phyloP scores from a whole-genome alignment of 2,888 invertebrate genomes.

The Leptinotarsa juncta region DNA sequence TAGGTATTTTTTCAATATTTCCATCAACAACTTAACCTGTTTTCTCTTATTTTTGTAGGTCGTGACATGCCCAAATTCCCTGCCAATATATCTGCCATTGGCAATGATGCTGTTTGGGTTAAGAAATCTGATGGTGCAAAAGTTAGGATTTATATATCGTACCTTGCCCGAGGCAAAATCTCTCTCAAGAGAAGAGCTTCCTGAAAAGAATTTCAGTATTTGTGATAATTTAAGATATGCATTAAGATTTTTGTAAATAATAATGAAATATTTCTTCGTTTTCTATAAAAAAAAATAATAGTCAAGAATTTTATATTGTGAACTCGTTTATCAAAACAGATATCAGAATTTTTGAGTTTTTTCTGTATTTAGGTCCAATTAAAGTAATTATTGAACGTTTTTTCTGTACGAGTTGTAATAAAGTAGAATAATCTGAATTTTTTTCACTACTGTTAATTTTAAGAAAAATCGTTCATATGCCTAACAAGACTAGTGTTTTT shows the following conservation, averaged over 20 bases:
- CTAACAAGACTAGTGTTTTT: too few species aligned
- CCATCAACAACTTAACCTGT: neutral
- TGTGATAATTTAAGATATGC: neutral
- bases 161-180: constrained; percentile 88
- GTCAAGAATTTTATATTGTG: too few species aligned
- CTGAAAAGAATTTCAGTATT: constrained; percentile 55
- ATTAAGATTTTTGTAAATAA: constrained; percentile 17
- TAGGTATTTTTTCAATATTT: constrained; percentile 15
- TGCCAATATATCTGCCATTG: constrained; percentile 91
- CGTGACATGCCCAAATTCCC: constrained; percentile 86
- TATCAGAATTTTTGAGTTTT: too few species aligned
- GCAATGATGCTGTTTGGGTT: constrained; percentile 93
- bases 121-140: constrained; percentile 87
- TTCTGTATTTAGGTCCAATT: too few species aligned
- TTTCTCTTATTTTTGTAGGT: constrained; percentile 70
- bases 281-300: too few species aligned
- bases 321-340: too few species aligned
- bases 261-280: neutral
- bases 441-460: too few species aligned
- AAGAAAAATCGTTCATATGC: too few species aligned
- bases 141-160: constrained; percentile 85
- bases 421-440: too few species aligned
- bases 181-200: constrained; percentile 88
- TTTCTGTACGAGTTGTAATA: too few species aligned
- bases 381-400: too few species aligned